Percentiles rank a stretch among this genome's conserved stretches.
Evolutionary conservation across 2,113 vertebrate genomes (phyloP).

Genomic region (Panthera leo): DNA sequence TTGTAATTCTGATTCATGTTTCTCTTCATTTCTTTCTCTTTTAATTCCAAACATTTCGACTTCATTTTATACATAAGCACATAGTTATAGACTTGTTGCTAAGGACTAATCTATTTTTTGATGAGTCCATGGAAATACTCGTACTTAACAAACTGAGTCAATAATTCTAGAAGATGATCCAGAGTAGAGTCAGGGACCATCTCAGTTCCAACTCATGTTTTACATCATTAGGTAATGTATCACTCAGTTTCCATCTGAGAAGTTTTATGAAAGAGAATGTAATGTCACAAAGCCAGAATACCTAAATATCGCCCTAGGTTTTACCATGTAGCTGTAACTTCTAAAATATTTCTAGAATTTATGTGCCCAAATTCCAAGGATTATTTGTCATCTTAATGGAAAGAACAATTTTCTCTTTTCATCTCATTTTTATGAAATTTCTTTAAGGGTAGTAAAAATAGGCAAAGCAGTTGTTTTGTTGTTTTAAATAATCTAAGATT

Average conservation of each 20-base stretch:
- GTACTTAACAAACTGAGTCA: conserved; percentile 9
- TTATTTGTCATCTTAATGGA: conserved; percentile 37
- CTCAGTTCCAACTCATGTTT: conserved; percentile 5
- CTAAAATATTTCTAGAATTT: conserved; percentile 24
- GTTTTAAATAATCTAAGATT: not conserved
- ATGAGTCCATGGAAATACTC: not conserved
- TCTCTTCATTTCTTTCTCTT: conserved; percentile 42
- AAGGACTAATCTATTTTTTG: not conserved
- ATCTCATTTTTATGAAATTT: conserved; percentile 31
- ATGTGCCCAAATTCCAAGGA: not conserved
- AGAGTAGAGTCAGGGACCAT: not conserved
- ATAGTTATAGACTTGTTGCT: conserved; percentile 25
- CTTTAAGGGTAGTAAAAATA: conserved; percentile 28
- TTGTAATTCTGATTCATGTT: conserved; percentile 63
- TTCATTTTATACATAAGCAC: conserved; percentile 43
- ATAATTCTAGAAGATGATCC: conserved; percentile 5
- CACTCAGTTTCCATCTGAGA: not conserved
- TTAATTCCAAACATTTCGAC: conserved; percentile 54
- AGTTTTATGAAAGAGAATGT: not conserved
- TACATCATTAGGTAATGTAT: not conserved
- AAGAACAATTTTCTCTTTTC: not conserved
- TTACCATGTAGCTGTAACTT: conserved; percentile 10
- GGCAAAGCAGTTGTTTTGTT: not conserved
- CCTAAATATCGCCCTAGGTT: not conserved
- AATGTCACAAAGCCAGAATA: conserved; percentile 12